phyloP scores from a whole-genome alignment of 2,113 vertebrate genomes.

The Microtus pennsylvanicus region DNA sequence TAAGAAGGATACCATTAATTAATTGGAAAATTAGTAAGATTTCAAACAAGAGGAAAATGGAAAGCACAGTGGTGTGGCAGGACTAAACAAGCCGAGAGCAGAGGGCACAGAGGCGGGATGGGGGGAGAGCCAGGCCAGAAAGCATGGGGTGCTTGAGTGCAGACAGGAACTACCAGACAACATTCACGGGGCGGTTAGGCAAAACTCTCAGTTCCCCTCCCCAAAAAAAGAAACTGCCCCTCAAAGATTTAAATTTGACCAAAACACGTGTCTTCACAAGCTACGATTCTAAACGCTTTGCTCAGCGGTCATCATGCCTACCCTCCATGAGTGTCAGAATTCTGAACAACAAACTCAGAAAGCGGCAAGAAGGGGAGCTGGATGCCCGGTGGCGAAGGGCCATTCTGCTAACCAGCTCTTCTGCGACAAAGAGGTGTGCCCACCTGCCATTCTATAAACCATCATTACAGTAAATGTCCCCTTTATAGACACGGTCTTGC shows the following conservation, averaged over 20 bases:
- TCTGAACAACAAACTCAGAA: background rate
- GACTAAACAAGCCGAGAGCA: background rate
- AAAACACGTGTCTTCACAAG: background rate
- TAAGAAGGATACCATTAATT: background rate
- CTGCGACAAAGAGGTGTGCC: constrained; percentile 41
- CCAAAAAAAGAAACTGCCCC: background rate
- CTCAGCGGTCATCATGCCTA: rapidly evolving
- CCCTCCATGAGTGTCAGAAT: background rate
- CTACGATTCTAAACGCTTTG: background rate
- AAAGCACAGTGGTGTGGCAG: background rate
- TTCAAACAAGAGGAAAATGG: background rate
- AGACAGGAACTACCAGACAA: background rate
- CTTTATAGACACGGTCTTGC: background rate
- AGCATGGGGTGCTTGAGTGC: background rate
- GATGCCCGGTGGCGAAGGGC: constrained; percentile 8
- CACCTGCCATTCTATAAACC: constrained; percentile 56
- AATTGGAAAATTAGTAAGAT: background rate
- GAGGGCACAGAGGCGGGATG: too few species aligned
- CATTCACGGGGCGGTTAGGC: background rate
- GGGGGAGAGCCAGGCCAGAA: background rate
- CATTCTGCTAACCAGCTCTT: constrained; percentile 66
- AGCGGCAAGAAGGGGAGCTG: background rate
- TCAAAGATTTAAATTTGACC: background rate
- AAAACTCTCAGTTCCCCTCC: background rate
- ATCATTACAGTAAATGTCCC: constrained; percentile 55